Evolutionary conservation across 2,797 vertebrate genomes (phyloP), one percentile per base, ranked within the genome.

Genomic region (Chaunax sp.): DNA sequence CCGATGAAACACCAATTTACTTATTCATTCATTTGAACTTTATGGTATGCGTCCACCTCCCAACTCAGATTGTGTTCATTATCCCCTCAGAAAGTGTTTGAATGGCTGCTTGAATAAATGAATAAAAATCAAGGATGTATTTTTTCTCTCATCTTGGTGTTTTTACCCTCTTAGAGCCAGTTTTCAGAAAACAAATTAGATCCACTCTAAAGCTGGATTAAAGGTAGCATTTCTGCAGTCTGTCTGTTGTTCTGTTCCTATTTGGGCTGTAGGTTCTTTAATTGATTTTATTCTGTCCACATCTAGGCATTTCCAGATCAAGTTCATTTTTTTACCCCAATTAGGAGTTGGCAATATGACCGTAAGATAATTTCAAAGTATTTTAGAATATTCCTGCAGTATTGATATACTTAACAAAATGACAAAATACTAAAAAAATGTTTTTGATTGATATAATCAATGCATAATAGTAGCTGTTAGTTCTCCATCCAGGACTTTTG

Each of bases 101-200:
- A 83, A 83, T 69, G 49, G 28, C 28, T 78, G 46, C 56, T 72
- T 73, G 71, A 81, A 81, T 85, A 75, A 76, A 78, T 80, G 28
- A 69, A 69, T 81, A 76, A 52, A 66, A 59, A 49, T 76, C 56
- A 74, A 70, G 45, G 67, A 73, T 64, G 72, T 71, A 16, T 44
- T 59, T 62, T 50, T 20, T 14, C 49, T 22, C 7, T 70, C 63
- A 67, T 76, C 49, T 78, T 72, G n/a, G 49, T 73, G 69, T 69
- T 69, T 69, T 69, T 72, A 18, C 47, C 53, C 22, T 47, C 41
- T 59, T 61, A 72, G 62, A 79, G 59, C 16, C 47, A 41, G 40
- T 81, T 74, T 79, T 54, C 64, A 54, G 70, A 61, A 64, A 80
- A 75, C 54, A 80, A 78, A 77, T 82, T 67, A 62, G 43, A 67